Evolutionary conservation across 2,888 invertebrate species (phyloP).

Genomic region (Noctua fimbriata): DNA sequence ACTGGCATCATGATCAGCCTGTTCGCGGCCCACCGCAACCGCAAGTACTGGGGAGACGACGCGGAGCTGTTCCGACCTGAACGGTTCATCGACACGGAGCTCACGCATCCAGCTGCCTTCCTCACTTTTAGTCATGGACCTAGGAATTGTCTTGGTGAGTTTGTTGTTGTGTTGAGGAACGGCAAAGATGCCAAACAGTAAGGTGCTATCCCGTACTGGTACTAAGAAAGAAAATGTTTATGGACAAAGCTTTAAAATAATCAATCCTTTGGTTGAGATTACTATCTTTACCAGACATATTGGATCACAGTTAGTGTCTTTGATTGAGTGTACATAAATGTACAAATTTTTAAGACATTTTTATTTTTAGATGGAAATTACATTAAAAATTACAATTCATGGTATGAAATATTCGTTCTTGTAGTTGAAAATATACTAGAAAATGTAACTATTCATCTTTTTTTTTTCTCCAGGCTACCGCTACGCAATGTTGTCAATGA

Average conservation of each 20-base stretch:
- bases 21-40: slow-evolving; percentile 73
- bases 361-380: not conserved
- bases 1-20: slow-evolving; percentile 45
- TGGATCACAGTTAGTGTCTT: not conserved
- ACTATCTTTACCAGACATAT: not conserved
- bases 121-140: slow-evolving; percentile 74
- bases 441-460: not conserved
- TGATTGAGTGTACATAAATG: not conserved
- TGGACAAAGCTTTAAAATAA: not conserved
- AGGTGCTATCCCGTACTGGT: no score
- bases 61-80: slow-evolving; percentile 78
- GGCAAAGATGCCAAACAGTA: not conserved
- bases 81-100: slow-evolving; percentile 71
- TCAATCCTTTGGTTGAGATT: not conserved
- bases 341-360: not conserved
- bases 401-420: not conserved
- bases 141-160: slow-evolving; percentile 75
- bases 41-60: slow-evolving; percentile 77
- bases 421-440: not conserved
- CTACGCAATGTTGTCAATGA: slow-evolving; percentile 77
- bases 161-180: not conserved
- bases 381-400: no score
- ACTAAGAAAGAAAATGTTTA: no score
- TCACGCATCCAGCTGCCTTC: slow-evolving; percentile 70
- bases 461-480: slow-evolving; percentile 68